Evolutionary conservation across 1,140 invertebrate genomes (phyloP).

Genomic region (Schlechtendalia chinensis): DNA sequence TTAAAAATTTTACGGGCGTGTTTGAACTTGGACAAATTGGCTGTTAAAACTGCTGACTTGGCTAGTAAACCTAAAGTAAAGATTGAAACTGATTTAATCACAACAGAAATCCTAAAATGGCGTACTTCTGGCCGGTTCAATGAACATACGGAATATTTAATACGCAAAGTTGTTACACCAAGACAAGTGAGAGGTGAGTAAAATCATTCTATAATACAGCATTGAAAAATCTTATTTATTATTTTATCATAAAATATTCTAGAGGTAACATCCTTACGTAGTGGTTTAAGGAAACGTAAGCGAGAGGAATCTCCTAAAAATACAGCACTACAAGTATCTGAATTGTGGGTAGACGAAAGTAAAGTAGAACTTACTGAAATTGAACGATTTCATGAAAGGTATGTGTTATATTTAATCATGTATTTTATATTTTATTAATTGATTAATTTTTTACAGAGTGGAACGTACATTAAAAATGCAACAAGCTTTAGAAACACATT

Average conservation of each 20-base stretch:
- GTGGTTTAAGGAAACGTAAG: conserved; percentile 87
- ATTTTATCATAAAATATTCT: conserved; percentile 55
- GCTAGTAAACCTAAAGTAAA: conserved; percentile 94
- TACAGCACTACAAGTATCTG: conserved; percentile 84
- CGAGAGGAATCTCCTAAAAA: conserved; percentile 85
- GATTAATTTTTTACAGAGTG: conserved; percentile 31
- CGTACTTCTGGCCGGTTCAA: conserved; percentile 84
- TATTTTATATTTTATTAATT: not conserved
- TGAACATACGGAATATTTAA: conserved; percentile 77
- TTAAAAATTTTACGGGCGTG: conserved; percentile 90
- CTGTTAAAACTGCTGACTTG: conserved; percentile 61
- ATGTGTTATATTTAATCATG: not conserved
- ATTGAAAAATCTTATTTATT: not conserved
- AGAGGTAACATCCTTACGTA: conserved; percentile 86
- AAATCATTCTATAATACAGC: not conserved
- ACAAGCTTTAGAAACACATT: conserved; percentile 40
- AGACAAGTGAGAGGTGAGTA: conserved; percentile 77
- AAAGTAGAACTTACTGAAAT: conserved; percentile 96
- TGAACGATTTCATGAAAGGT: conserved; percentile 82
- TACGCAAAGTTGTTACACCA: conserved; percentile 85
- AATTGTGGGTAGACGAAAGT: conserved; percentile 95
- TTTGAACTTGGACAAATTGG: conserved; percentile 94
- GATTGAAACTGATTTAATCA: conserved; percentile 94
- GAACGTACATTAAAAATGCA: conserved; percentile 43
- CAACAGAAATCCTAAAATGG: conserved; percentile 86